A percentile compares a stretch with the other conserved stretches of the same genome.
phyloP scores from a whole-genome alignment of 2,888 invertebrate species.

The Steinernema scapterisci region DNA sequence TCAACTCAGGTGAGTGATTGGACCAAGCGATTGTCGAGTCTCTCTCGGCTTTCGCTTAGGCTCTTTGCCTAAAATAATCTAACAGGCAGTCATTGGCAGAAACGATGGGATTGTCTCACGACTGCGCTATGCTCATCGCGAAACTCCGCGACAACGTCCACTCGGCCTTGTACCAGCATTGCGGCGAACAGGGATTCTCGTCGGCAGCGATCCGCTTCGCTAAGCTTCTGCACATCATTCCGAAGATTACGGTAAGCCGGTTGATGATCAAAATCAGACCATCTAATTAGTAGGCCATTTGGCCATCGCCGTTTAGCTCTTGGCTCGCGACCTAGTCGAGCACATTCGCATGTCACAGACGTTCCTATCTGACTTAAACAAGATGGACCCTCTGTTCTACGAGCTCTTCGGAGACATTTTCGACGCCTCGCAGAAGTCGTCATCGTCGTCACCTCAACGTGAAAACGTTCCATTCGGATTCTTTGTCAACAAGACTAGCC shows the following conservation, averaged over 20 bases:
- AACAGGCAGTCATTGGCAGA: conserved; percentile 38
- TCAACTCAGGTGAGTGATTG: conserved; percentile 40
- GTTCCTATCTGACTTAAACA: conserved; percentile 37
- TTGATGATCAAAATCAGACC: neutral
- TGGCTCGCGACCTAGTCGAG: conserved; percentile 57
- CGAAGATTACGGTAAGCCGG: conserved; percentile 54
- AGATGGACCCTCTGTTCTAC: conserved; percentile 50
- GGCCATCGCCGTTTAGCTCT: conserved; percentile 43
- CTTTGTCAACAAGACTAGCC: conserved; percentile 18
- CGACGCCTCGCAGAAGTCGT: conserved; percentile 23
- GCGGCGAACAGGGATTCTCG: conserved; percentile 36
- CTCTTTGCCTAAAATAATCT: neutral
- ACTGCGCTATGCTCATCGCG: conserved; percentile 47
- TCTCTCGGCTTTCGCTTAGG: neutral
- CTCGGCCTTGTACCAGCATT: conserved; percentile 53
- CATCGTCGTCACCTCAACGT: conserved; percentile 8
- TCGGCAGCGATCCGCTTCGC: conserved; percentile 55
- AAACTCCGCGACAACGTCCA: conserved; percentile 53
- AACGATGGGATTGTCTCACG: conserved; percentile 47
- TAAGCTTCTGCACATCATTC: conserved; percentile 56
- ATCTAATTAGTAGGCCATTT: conserved; percentile 29
- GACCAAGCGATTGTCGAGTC: conserved; percentile 8
- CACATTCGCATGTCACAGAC: conserved; percentile 56
- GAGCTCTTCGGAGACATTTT: conserved; percentile 64
- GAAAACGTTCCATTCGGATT: conserved; percentile 13